Conservation (phyloP, 2,113 vertebrate species). For the Pithys albifrons region DNA sequence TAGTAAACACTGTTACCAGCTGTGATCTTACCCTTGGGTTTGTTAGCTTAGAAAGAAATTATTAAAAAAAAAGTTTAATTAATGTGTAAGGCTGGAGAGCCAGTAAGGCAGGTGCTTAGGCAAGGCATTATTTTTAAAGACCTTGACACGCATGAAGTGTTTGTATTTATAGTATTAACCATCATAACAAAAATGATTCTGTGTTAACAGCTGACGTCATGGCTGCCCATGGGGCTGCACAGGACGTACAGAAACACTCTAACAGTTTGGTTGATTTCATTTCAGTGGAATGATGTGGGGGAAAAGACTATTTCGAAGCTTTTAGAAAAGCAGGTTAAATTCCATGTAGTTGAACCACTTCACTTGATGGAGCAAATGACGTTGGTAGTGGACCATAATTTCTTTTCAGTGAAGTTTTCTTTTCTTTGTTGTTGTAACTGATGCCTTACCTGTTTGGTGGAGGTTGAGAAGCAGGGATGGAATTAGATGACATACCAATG, state of each 20-base stretch:
- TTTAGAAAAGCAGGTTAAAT: constrained; percentile 63
- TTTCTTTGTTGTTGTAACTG: constrained; percentile 29
- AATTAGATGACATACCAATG: constrained; percentile 31
- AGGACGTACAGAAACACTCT: constrained; percentile 6
- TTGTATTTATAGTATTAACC: constrained; percentile 36
- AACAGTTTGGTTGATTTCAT: constrained; percentile 42
- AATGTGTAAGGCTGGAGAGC: background rate
- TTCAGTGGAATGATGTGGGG: constrained; percentile 44
- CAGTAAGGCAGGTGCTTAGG: constrained; percentile 28
- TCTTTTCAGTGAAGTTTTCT: constrained; percentile 36
- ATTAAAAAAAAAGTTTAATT: background rate
- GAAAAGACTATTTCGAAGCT: constrained; percentile 3
- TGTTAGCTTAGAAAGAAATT: background rate
- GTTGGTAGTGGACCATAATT: background rate
- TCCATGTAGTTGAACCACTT: constrained; percentile 25
- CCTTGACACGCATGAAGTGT: constrained; percentile 30
- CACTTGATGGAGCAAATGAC: background rate
- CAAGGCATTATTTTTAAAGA: constrained; percentile 20
- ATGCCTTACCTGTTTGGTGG: constrained; percentile 43
- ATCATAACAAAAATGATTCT: background rate
- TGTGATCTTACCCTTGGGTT: background rate
- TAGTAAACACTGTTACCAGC: background rate
- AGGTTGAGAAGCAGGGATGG: constrained; percentile 35
- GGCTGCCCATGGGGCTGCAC: background rate
- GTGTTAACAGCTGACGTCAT: constrained; percentile 17